Evolutionary conservation across 1,140 invertebrate genomes (phyloP).

Genomic region (Oppia nitens): DNA sequence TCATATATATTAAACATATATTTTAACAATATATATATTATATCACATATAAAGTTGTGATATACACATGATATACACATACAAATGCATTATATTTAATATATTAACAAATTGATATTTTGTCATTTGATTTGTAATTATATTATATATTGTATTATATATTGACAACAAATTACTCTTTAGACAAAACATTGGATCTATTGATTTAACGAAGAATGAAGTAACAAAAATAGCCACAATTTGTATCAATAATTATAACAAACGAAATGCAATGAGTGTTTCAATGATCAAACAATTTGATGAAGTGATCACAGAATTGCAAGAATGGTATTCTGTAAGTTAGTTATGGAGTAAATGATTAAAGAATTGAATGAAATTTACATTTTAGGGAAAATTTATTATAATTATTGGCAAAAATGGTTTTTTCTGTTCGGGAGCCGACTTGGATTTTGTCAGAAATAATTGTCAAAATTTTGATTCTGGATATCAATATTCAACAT

Average conservation of each 20-base stretch:
- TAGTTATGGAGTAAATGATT: neutral
- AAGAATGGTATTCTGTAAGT: constrained; percentile 3
- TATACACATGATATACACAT: too few relatives aligned
- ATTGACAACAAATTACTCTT: too few relatives aligned
- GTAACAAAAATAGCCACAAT: constrained; percentile 7
- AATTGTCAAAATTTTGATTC: neutral
- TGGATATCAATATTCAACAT: constrained; percentile 3
- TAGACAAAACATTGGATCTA: neutral
- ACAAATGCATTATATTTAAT: too few relatives aligned
- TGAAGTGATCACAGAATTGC: constrained; percentile 4
- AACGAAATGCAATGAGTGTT: constrained; percentile 9
- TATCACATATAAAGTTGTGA: too few relatives aligned
- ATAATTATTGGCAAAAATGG: constrained; percentile 6
- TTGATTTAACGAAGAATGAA: constrained; percentile 4
- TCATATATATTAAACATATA: too few relatives aligned
- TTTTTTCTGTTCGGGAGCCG: constrained; percentile 12
- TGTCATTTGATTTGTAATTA: too few relatives aligned
- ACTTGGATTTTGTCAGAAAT: constrained; percentile 1
- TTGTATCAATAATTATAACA: constrained; percentile 7
- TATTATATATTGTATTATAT: too few relatives aligned
- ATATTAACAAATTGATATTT: too few relatives aligned
- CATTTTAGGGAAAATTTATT: constrained; percentile 1
- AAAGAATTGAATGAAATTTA: neutral
- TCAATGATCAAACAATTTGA: constrained; percentile 9
- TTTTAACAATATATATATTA: too few relatives aligned